Conservation (phyloP, 1,140 invertebrate species). For the Pseudomyrmex cubaensis region DNA sequence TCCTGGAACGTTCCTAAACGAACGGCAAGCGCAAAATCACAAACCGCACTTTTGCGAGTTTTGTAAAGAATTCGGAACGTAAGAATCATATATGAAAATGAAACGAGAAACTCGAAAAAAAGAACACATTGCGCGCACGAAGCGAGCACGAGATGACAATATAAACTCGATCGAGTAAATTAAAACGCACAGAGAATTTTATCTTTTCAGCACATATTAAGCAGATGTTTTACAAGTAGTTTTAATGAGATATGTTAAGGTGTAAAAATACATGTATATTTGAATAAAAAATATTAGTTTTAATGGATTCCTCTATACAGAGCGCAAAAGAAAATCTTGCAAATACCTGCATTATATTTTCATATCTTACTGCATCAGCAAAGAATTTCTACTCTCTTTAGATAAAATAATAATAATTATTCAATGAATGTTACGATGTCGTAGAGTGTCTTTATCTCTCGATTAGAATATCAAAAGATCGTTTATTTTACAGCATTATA, state of each 20-base stretch:
- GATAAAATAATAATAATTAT: background rate
- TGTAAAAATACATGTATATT: too few species aligned
- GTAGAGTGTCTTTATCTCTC: background rate
- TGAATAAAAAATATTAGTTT: too few species aligned
- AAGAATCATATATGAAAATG: background rate
- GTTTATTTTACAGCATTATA: background rate
- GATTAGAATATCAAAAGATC: background rate
- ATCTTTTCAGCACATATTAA: too few species aligned
- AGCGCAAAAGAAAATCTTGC: too few species aligned
- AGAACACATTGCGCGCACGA: background rate
- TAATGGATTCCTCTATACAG: too few species aligned
- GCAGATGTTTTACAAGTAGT: too few species aligned
- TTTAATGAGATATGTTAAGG: too few species aligned
- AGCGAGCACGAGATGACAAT: background rate
- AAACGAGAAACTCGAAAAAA: background rate
- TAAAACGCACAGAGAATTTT: too few species aligned
- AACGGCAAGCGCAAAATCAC: slow-evolving; percentile 15
- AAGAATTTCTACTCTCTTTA: too few species aligned
- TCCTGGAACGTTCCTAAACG: background rate
- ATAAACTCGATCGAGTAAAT: background rate
- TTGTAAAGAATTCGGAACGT: background rate
- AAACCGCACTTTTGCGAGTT: slow-evolving; percentile 6
- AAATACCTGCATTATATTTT: too few species aligned
- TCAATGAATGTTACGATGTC: background rate
- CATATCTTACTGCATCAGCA: too few species aligned